Percentiles rank a stretch among this genome's conserved stretches.
Conservation (phyloP, 1,140 invertebrate species). For the Zaprionus lachaisei region DNA sequence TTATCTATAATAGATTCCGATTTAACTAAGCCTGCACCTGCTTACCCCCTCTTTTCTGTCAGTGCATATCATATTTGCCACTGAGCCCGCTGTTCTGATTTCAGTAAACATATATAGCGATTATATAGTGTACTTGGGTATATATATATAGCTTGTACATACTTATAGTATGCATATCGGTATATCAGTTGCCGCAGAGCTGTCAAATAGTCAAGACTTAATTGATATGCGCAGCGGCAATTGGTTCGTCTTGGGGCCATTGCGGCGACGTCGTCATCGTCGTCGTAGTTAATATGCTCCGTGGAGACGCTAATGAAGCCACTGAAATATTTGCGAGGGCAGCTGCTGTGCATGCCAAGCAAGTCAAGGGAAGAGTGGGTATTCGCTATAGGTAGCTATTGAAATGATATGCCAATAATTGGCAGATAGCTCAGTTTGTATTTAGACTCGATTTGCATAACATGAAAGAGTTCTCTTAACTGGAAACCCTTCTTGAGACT, state of each 20-base stretch:
- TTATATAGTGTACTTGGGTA: neutral
- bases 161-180: slow-evolving; percentile 1
- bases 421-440: neutral
- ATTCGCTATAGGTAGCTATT: neutral
- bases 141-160: neutral
- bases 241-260: slow-evolving; percentile 57
- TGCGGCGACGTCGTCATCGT: slow-evolving; percentile 47
- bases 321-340: slow-evolving; percentile 49
- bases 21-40: no score
- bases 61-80: neutral
- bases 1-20: no score
- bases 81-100: neutral
- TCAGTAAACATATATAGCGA: neutral
- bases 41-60: neutral
- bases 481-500: neutral
- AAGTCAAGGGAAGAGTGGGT: slow-evolving; percentile 15
- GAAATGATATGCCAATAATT: neutral
- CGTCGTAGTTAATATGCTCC: slow-evolving; percentile 51
- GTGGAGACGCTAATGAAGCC: slow-evolving; percentile 68
- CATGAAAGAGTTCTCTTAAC: neutral
- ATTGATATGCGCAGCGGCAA: slow-evolving; percentile 62
- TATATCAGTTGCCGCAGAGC: neutral
- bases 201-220: slow-evolving; percentile 22
- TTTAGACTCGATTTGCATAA: neutral
- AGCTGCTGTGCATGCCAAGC: slow-evolving; percentile 53